These are phyloP conservation scores for Ciconia nigra DNA, from an alignment of 2,797 vertebrate genomes.

Conservation along the genomic window DNA sequence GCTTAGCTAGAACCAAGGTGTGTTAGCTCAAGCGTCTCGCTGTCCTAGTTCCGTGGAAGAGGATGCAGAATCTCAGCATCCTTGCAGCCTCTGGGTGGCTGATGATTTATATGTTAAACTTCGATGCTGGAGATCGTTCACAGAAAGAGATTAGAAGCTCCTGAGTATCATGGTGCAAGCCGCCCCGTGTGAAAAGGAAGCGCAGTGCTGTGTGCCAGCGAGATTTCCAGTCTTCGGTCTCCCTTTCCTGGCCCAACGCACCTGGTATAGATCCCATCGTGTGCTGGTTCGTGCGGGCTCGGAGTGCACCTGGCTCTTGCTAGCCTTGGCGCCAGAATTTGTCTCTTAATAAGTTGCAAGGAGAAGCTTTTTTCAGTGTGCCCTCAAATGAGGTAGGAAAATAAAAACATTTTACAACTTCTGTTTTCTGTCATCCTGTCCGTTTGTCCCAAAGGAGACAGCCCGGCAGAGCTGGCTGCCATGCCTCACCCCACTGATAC, in stretches of 20 bases:
- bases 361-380: not conserved
- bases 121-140: not conserved
- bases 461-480: not conserved
- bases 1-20: not conserved
- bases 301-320: not conserved
- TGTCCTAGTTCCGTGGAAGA: not conserved
- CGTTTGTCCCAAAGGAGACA: not conserved
- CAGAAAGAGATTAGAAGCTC: not conserved
- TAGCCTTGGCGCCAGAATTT: not conserved
- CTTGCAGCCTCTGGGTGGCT: not conserved
- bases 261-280: fast-evolving
- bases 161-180: not conserved
- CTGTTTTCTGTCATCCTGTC: not conserved
- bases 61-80: not conserved
- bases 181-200: not conserved
- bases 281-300: fast-evolving
- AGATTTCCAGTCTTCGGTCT: not conserved
- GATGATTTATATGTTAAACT: not conserved
- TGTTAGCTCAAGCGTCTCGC: not conserved
- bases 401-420: not conserved
- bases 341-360: not conserved
- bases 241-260: not conserved
- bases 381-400: not conserved
- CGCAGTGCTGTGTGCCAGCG: not conserved
- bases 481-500: not conserved